Base-by-base conservation (phyloP, 2,888 invertebrate species). In the Elysia crispata region DNA sequence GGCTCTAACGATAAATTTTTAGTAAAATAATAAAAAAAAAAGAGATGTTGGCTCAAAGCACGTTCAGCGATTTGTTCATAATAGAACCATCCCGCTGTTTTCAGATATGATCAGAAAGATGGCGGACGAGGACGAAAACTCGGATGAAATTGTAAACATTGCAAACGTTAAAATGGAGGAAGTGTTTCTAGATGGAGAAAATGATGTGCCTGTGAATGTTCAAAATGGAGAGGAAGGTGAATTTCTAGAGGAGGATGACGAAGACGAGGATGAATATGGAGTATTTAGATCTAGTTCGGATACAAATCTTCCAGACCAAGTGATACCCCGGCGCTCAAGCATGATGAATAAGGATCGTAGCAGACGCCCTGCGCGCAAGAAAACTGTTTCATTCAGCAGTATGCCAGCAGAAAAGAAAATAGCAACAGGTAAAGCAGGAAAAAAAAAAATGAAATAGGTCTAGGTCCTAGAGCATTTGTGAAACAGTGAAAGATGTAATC, bases 401-500 rank as follows among this genome's bases (percentile, higher is more conserved):
- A 91, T 91, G 90, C 91, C 91, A 5, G 89, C 89, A 18, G 94
- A 94, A 83, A 92, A 93, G 83, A 93, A 93, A 85, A 93, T 94
- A 77, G 92, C 93, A 66, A 94, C 93, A 88, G 94, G 94, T 94
- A 87, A 89, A 54, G 13, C 54, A 54, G 13, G 54, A 54, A 15
- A 15, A n/a, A n/a, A n/a, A n/a, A n/a, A n/a, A n/a, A 93, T 23
- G 1, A 49, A 15, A 60, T 62, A 54, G 3, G 41, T 41, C 3
- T 6, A 41, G 3, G 41, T 41, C 11, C 41, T 41, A 41, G 41
- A 41, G 5, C 41, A 6, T 6, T 11, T 11, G 41, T 41, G 11
- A 41, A 41, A 41, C 3, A 11, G 41, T 6, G 11, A 41, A 41
- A 41, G 3, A 41, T 11, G 11, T 41, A 41, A 41, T 41, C 41